Evolutionary conservation across 2,113 vertebrate species (phyloP).

Genomic region (Plestiodon gilberti): DNA sequence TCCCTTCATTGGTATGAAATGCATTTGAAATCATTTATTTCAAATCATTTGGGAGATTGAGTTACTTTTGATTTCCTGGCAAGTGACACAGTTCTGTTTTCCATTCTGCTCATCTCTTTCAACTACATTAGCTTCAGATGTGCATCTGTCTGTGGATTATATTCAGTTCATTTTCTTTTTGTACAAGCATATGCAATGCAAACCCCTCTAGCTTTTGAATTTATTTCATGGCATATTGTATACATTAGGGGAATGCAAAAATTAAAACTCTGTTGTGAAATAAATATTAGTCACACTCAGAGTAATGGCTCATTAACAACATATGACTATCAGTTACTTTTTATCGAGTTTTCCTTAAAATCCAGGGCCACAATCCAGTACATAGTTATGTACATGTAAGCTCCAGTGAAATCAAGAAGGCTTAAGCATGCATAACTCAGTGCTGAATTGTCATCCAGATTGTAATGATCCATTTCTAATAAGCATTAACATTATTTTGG

Average conservation of each 20-base stretch:
- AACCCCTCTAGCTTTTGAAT: background rate
- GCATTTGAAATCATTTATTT: slow-evolving; percentile 42
- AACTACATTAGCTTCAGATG: slow-evolving; percentile 38
- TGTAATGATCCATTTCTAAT: background rate
- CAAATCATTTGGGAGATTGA: slow-evolving; percentile 34
- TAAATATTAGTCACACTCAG: background rate
- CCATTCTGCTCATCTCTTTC: slow-evolving; percentile 42
- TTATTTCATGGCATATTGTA: background rate
- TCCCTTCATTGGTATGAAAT: slow-evolving; percentile 43
- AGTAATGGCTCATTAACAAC: background rate
- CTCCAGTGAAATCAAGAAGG: background rate
- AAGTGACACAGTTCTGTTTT: slow-evolving; percentile 24
- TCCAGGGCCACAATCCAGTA: background rate
- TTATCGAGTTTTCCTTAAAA: background rate
- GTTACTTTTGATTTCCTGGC: slow-evolving; percentile 8
- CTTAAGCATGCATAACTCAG: background rate
- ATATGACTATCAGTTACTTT: background rate
- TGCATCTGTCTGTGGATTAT: slow-evolving; percentile 16
- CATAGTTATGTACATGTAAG: background rate
- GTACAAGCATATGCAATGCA: background rate
- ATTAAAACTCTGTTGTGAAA: background rate
- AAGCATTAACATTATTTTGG: background rate
- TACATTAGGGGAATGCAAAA: background rate
- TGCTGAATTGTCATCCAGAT: background rate
- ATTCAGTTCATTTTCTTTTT: slow-evolving; percentile 34